Base-by-base conservation (phyloP, 1,140 invertebrate genomes). In the Spodoptera litura region DNA sequence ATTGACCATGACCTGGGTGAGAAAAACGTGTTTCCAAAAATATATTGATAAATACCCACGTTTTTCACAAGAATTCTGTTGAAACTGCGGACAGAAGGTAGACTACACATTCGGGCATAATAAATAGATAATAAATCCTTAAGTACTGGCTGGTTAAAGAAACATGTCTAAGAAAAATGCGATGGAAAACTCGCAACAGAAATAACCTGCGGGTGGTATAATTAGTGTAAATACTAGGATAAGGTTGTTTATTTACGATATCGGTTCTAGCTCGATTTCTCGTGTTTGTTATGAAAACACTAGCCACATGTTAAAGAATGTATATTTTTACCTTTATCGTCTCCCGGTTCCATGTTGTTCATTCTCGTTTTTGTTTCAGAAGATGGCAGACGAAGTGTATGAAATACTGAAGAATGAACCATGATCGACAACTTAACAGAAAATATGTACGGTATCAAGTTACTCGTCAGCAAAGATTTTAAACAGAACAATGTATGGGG, bases 401-500 rank as follows among this genome's bases (percentile, higher is more conserved):
- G 27, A 53, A 35, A 25, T 13, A 49, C 49, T 53, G 35, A 78
- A 53, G 35, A 68, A 81, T 70, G 71, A 61, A 31, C 72, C 75
- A 66, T 79, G 81, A 79, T 79, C 51, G 80, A 74, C 1, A 11
- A 35, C 35, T 74, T 31, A 56, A 25, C 38, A 15, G 75, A 71
- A 75, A 91, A 83, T 86, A 92, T 91, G 89, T 84, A 82, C 80
- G 83, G 82, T 61, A 83, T 87, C 59, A 88, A 84, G 74, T 73
- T 85, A 51, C 84, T 91, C 11, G 84, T 91, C 51, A 83, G 83
- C 27, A 85, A 87, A 31, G 88, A 86, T 80, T 75, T 77, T 38
- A 84, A 78, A 58, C 73, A 80, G 31, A 81, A 78, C 64, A 81
- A 81, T 78, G 75, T 85, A 58, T 81, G 81, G 78, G 84, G 74